Evolutionary conservation across 2,797 vertebrate species (phyloP), one percentile per base, ranked within the genome.

Genomic region (Siniperca scherzeri): DNA sequence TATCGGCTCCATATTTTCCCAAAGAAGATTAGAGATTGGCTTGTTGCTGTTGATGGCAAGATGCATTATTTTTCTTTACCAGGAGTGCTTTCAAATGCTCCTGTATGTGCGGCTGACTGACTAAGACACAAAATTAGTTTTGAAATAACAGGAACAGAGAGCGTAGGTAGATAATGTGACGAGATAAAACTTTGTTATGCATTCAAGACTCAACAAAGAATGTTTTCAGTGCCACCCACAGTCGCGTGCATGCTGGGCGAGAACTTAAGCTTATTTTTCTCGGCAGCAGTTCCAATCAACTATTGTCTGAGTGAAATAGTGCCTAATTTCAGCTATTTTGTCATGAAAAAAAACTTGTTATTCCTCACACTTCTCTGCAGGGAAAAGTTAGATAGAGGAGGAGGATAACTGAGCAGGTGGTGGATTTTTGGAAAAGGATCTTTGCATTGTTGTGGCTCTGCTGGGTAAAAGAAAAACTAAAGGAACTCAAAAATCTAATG

Each of bases 201-300:
- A 25, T 67, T 80, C 17, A 66, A 56, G 36, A 4, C 66, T 83
- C 62, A 38, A 90, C 83, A 74, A 92, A 84, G 53, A 48, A 11
- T 40, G 44, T 81, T 79, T 80, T 75, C 69, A 16, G 52, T 36
- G 65, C 72, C 88, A 59, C 88, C 85, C 83, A 89, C 89, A 40
- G 50, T 19, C 3, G 10, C 1, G 57, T 66, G 30, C 87, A 83
- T 0, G n/a, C 77, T 73, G 77, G 44, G 81, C 36, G 14, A 61
- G 36, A 74, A 74, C 59, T 67, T 72, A 17, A 62, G 65, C 70
- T 78, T 60, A 6, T 72, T 71, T 62, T 78, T 80, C 64, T 80
- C 36, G 0, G 48, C 76, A 60, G 74, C 66, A 33, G 60, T 21
- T 66, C 14, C 71, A 72, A 27, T 25, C 74, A 68, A 66, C 48